phyloP scores from a whole-genome alignment of 2,797 vertebrate species.

The Acestrorhynchus altus region DNA sequence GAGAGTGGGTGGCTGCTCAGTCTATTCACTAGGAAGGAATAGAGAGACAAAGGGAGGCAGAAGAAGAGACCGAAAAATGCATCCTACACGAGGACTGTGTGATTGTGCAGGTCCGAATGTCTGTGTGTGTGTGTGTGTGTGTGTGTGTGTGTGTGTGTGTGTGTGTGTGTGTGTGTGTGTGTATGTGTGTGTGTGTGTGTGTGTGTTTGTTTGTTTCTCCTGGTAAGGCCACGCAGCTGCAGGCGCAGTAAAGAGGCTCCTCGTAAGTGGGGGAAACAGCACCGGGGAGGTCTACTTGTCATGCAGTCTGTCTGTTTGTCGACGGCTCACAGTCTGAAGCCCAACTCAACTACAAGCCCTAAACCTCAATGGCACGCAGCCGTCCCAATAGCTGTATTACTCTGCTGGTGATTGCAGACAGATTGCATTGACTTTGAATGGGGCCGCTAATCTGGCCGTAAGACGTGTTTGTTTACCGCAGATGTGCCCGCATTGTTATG shows the following conservation, averaged over 20 bases:
- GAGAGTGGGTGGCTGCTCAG: constrained; percentile 34
- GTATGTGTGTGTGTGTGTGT: constrained; percentile 38
- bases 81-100: constrained; percentile 14
- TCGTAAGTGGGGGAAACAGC: constrained; percentile 28
- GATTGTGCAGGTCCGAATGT: constrained; percentile 2
- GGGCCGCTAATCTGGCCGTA: constrained; percentile 47
- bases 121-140: constrained; percentile 37
- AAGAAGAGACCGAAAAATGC: not conserved
- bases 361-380: constrained; percentile 31
- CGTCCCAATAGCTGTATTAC: not conserved
- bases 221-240: constrained; percentile 1
- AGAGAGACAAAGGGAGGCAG: not conserved
- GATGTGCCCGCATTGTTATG: constrained; percentile 56
- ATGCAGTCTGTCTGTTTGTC: constrained; percentile 47
- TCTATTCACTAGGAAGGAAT: constrained; percentile 8
- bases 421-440: constrained; percentile 38
- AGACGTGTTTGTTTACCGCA: constrained; percentile 46
- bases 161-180: constrained; percentile 33
- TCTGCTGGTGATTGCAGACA: constrained; percentile 41
- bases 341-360: constrained; percentile 24
- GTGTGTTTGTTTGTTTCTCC: constrained; percentile 23
- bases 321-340: constrained; percentile 27
- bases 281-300: constrained; percentile 34
- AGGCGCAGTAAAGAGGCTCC: constrained; percentile 27
- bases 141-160: too few relatives aligned